Evolutionary conservation across 2,888 invertebrate species (phyloP).

Genomic region (Gisinianus flammeolus): DNA sequence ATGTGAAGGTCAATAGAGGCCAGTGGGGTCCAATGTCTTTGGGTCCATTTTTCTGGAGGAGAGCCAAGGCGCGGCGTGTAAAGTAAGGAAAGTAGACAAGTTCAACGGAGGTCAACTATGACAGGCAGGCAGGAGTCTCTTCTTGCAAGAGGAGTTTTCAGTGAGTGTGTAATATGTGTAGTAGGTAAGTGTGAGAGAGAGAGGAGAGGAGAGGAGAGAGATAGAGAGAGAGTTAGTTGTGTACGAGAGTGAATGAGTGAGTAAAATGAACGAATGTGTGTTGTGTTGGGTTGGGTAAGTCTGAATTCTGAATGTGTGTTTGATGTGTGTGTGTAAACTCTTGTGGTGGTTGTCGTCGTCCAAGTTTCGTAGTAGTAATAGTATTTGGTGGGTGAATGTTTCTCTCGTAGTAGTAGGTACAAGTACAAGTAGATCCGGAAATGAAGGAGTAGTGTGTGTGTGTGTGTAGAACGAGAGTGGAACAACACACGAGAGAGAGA

Average conservation of each 20-base stretch:
- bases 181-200: background rate
- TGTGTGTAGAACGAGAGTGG: too few species aligned
- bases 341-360: constrained; percentile 4
- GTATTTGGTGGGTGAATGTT: background rate
- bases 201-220: background rate
- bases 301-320: constrained; percentile 2
- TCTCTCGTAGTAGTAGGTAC: too few species aligned
- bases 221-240: background rate
- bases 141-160: background rate
- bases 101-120: constrained; percentile 43
- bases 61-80: constrained; percentile 37
- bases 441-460: background rate
- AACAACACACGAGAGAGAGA: too few species aligned
- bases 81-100: constrained; percentile 27
- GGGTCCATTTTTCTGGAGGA: constrained; percentile 52
- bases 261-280: background rate
- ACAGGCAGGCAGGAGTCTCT: constrained; percentile 7
- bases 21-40: constrained; percentile 57
- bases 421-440: background rate
- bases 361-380: background rate
- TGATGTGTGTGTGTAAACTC: constrained; percentile 21
- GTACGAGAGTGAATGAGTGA: constrained; percentile 6
- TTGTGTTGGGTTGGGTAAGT: background rate
- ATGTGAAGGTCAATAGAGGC: constrained; percentile 49
- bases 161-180: background rate